phyloP scores from a whole-genome alignment of 2,113 vertebrate species.

The Asarcornis scutulata region DNA sequence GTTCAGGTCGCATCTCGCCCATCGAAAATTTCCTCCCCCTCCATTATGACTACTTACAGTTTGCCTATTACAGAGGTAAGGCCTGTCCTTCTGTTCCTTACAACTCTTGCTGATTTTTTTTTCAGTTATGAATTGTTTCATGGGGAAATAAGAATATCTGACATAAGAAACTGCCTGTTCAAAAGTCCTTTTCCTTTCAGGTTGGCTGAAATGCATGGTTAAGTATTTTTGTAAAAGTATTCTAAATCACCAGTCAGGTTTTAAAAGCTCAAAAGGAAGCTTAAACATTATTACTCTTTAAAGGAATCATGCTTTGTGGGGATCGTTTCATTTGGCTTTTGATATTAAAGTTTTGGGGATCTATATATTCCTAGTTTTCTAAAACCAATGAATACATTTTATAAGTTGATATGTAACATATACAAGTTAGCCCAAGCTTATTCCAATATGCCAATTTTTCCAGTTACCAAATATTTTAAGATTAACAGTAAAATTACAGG shows the following conservation, averaged over 20 bases:
- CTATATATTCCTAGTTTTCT: neutral
- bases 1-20: conserved; percentile 90
- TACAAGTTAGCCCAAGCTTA: neutral
- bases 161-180: neutral
- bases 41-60: conserved; percentile 96
- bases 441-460: neutral
- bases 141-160: neutral
- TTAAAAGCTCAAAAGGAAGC: neutral
- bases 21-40: conserved; percentile 96
- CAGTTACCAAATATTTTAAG: neutral
- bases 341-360: neutral
- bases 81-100: neutral
- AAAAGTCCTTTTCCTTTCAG: neutral
- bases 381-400: neutral
- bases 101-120: neutral
- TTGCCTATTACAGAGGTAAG: conserved; percentile 92
- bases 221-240: neutral
- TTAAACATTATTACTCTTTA: neutral
- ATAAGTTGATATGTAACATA: neutral
- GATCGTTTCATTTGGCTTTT: neutral
- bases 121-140: neutral
- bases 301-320: neutral
- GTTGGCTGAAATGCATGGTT: neutral
- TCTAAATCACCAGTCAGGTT: neutral
- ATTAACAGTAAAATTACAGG: neutral